Base-by-base conservation (phyloP, 2,888 invertebrate genomes). In the Automeris io region DNA sequence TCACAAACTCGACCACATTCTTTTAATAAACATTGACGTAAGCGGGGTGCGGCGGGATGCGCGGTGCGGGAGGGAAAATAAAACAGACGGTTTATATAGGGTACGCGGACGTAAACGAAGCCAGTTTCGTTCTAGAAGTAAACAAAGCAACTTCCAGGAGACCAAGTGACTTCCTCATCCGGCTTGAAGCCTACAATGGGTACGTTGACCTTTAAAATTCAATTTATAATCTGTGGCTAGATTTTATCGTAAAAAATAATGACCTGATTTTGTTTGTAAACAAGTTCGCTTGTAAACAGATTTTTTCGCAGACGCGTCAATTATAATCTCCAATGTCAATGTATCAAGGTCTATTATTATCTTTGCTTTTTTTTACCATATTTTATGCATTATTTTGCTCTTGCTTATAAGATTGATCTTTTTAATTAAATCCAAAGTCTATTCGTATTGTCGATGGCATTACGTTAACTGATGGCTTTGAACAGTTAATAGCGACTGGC, bases 91-190 rank as follows among this genome's bases (percentile, higher is more conserved):
- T 74, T 76, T 83, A 85, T 80, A 86, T 82, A 73, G 64, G 45
- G 54, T 70, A 74, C 67, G 61, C 66, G 52, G 42, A 67, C 70
- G 57, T 70, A 55, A 43, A 45, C 22, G 35, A 45, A 68, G 70
- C 70, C 82, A 86, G 85, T 85, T 80, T 66, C 52, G 49, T 62
- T 79, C 62, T 47, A 62, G 69, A 73, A 62, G 74, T 74, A 79
- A 77, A 76, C 74, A 77, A 70, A 74, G 47, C 57, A 58, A 57
- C 46, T 59, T 65, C 49, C 41, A 64, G 64, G 63, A 62, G 54
- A 61, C 44, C 61, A 60, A 53, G 45, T 38, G 38, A 46, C 41
- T 49, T 48, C 43, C 43, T 43, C 47, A 35, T 40, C 50, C 70
- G 73, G 71, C 73, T 58, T 45, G 51, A 53, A 58, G 72, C 74